These are phyloP conservation scores for Cyphomyrus discorhynchus DNA, from an alignment of 2,113 vertebrate species.

Conservation along the genomic window DNA sequence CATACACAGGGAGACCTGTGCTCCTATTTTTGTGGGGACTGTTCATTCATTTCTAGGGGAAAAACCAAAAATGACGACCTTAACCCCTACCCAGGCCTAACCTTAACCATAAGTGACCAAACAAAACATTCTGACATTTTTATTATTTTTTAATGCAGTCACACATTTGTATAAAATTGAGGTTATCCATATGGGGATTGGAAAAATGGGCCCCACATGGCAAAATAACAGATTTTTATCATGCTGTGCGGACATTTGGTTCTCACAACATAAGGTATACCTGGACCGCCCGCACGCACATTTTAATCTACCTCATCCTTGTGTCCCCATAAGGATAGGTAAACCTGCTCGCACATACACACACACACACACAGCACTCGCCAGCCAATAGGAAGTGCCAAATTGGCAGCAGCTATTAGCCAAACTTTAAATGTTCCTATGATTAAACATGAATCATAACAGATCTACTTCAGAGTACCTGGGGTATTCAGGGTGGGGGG, in stretches of 20 bases:
- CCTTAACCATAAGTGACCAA: background rate
- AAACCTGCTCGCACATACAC: background rate
- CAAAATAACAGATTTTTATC: background rate
- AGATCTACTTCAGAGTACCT: background rate
- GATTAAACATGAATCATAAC: background rate
- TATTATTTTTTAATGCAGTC: too few species aligned
- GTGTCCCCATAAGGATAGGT: too few species aligned
- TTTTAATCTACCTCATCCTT: too few species aligned
- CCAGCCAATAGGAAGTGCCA: background rate
- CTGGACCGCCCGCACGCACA: too few species aligned
- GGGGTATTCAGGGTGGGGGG: background rate
- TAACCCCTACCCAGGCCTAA: background rate
- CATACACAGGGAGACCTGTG: background rate
- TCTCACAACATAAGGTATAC: background rate
- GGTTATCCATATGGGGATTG: too few species aligned
- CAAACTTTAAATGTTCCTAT: background rate
- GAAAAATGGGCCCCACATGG: background rate
- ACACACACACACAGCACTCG: background rate
- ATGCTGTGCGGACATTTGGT: background rate
- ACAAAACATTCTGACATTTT: background rate
- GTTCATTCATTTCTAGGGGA: background rate
- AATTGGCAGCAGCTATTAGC: background rate
- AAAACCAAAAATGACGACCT: background rate
- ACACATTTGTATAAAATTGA: too few species aligned
- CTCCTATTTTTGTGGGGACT: background rate